phyloP scores from a whole-genome alignment of 2,888 invertebrate species.

The Tachina fera region DNA sequence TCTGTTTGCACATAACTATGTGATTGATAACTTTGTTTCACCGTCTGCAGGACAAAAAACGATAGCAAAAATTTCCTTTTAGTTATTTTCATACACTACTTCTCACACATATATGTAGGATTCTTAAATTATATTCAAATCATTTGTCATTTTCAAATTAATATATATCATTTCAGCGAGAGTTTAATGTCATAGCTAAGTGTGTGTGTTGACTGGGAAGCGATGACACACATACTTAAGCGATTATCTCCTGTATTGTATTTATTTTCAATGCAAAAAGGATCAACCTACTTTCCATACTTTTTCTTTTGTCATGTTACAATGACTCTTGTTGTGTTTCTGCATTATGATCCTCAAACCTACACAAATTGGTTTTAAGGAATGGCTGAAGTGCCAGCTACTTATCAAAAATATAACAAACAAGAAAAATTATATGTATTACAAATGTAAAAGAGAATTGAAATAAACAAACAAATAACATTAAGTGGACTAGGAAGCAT shows the following conservation, averaged over 20 bases:
- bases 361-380: slow-evolving; percentile 50
- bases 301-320: slow-evolving; percentile 57
- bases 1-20: no score
- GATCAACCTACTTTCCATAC: slow-evolving; percentile 77
- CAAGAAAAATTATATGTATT: slow-evolving; percentile 6
- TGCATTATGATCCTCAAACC: slow-evolving; percentile 56
- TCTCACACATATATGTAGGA: not conserved
- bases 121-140: no score
- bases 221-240: not conserved
- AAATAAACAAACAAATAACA: slow-evolving; percentile 36
- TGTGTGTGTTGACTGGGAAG: not conserved
- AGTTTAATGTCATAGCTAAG: no score
- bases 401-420: slow-evolving; percentile 40
- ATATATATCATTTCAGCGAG: no score
- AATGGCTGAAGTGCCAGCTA: slow-evolving; percentile 53
- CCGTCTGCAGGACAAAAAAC: no score
- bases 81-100: no score
- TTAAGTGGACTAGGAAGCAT: slow-evolving; percentile 49
- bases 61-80: no score
- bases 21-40: no score
- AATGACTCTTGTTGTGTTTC: slow-evolving; percentile 48
- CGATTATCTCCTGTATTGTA: not conserved
- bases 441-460: slow-evolving; percentile 22
- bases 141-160: no score
- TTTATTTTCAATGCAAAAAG: slow-evolving; percentile 69